Conservation (phyloP, 35 echinoderm and acorn worm genomes). For the Patiria miniata region DNA sequence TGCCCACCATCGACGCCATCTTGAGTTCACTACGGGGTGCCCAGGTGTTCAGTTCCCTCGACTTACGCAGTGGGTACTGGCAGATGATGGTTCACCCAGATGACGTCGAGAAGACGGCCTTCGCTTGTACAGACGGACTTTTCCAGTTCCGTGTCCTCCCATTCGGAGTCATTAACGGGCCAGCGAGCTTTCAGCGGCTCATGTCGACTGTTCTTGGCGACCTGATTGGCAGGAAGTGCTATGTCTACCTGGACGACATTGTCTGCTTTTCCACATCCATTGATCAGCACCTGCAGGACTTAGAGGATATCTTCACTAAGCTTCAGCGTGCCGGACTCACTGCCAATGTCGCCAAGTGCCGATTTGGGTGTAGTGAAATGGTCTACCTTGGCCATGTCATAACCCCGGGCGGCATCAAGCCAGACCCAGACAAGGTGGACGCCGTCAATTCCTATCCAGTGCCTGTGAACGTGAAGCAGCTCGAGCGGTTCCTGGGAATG, state of each 20-base stretch:
- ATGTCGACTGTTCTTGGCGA: slow-evolving; percentile 30
- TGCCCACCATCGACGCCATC: too few species aligned
- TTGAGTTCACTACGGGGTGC: too few species aligned
- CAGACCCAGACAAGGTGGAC: slow-evolving; percentile 36
- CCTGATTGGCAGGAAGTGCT: slow-evolving; percentile 17
- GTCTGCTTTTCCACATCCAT: slow-evolving; percentile 31
- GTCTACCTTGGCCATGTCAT: slow-evolving; percentile 50
- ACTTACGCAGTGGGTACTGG: too few species aligned
- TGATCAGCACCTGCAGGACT: slow-evolving; percentile 4
- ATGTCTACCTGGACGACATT: slow-evolving; percentile 60
- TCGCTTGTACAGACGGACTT: too few species aligned
- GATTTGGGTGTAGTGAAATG: slow-evolving; percentile 16
- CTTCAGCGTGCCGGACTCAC: slow-evolving; percentile 27
- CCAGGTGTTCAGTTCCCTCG: too few species aligned
- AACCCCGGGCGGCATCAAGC: neutral
- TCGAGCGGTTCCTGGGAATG: slow-evolving; percentile 14
- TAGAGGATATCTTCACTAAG: neutral
- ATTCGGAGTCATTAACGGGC: too few species aligned
- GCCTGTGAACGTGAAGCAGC: neutral
- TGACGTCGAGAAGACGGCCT: too few species aligned
- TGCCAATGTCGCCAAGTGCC: slow-evolving; percentile 6
- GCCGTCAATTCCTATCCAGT: neutral
- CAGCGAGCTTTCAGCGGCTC: too few species aligned
- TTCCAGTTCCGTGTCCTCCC: too few species aligned
- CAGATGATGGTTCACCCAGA: too few species aligned